Conservation (phyloP, 92 coral and sea anemone genomes). For the Pocillopora grandis region DNA sequence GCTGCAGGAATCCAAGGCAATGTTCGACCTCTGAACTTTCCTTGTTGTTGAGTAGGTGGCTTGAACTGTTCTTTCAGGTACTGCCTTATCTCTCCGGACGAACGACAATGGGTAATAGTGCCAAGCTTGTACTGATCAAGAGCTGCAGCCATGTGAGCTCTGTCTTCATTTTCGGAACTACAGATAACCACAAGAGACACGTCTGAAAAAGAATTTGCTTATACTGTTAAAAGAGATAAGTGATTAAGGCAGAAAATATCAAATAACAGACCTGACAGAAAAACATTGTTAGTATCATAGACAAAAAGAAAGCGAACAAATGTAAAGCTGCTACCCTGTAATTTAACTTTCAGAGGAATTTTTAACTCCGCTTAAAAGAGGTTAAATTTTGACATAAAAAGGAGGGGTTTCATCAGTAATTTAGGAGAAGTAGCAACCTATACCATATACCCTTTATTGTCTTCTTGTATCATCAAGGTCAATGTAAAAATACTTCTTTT, state of each 20-base stretch:
- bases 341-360: no score
- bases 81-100: conserved; percentile 45
- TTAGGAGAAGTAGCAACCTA: no score
- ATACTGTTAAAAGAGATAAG: background rate
- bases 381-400: no score
- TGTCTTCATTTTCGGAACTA: conserved; percentile 81
- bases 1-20: conserved; percentile 81
- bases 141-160: conserved; percentile 82
- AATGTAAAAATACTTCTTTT: no score
- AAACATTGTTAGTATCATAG: no score
- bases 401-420: no score
- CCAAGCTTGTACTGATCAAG: conserved; percentile 63
- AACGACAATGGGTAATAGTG: conserved; percentile 65
- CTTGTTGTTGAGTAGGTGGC: conserved; percentile 25
- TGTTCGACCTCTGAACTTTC: conserved; percentile 37
- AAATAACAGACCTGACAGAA: background rate
- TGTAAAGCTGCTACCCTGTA: no score
- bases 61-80: conserved; percentile 58
- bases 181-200: conserved; percentile 75
- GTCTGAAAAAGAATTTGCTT: conserved; percentile 36
- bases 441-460: no score
- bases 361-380: no score
- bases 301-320: no score
- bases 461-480: no score
- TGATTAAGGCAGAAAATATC: background rate